Evolutionary conservation across 2,797 vertebrate genomes (phyloP).

Genomic region (Psittacula derbiana): DNA sequence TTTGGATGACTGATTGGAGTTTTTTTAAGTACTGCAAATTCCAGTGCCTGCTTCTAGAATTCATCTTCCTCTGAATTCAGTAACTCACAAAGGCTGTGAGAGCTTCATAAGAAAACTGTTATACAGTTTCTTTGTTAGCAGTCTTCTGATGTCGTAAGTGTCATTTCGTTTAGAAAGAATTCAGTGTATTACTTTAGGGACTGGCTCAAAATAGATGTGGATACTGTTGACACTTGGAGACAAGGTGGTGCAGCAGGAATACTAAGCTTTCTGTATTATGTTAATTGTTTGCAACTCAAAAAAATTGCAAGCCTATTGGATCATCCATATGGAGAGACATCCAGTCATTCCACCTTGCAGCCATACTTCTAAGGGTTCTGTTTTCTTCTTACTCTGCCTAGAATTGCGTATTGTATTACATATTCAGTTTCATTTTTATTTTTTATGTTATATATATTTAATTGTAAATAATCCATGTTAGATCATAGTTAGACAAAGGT

Average conservation of each 20-base stretch:
- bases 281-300: background rate
- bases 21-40: background rate
- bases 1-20: background rate
- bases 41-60: background rate
- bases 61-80: background rate
- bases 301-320: background rate
- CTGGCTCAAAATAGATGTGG: background rate
- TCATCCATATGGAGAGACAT: background rate
- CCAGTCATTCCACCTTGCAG: background rate
- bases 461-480: background rate
- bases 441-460: background rate
- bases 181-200: background rate
- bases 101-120: background rate
- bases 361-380: background rate
- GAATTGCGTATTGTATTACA: background rate
- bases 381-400: background rate
- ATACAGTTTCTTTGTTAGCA: background rate
- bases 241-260: background rate
- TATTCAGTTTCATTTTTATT: background rate
- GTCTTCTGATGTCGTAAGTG: background rate
- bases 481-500: background rate
- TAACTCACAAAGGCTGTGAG: background rate
- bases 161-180: conserved; percentile 18
- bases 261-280: background rate
- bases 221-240: background rate